Conservation (phyloP, 1,140 invertebrate species). For the Antheraea mylitta region DNA sequence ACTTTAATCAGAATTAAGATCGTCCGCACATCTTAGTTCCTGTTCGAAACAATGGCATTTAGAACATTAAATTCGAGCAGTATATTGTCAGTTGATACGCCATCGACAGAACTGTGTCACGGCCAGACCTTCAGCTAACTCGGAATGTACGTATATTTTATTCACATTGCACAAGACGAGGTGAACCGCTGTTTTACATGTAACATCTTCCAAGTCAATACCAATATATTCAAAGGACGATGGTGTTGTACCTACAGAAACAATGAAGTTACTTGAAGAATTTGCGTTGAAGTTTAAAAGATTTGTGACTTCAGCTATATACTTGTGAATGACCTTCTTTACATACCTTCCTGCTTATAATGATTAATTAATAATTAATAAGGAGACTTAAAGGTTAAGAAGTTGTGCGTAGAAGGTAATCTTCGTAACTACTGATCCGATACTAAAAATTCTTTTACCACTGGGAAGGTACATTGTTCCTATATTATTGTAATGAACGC, state of each 20-base stretch:
- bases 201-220: constrained; percentile 25
- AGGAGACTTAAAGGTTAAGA: too few species aligned
- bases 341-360: too few species aligned
- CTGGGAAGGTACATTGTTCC: too few species aligned
- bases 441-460: too few species aligned
- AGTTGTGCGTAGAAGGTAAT: too few species aligned
- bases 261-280: background rate
- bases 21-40: background rate
- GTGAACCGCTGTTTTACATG: constrained; percentile 32
- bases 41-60: background rate
- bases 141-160: constrained; percentile 39
- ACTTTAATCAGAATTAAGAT: background rate
- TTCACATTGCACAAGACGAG: constrained; percentile 39
- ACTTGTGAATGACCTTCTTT: too few species aligned
- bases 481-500: too few species aligned
- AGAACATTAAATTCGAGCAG: background rate
- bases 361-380: too few species aligned
- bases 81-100: constrained; percentile 21
- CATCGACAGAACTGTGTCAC: constrained; percentile 41
- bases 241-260: background rate
- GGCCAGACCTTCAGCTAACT: constrained; percentile 45
- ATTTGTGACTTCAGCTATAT: too few species aligned
- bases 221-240: background rate
- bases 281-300: too few species aligned
- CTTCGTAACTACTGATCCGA: too few species aligned